Base-by-base conservation (phyloP, 2,888 invertebrate genomes). In the Habrosyne pyritoides region DNA sequence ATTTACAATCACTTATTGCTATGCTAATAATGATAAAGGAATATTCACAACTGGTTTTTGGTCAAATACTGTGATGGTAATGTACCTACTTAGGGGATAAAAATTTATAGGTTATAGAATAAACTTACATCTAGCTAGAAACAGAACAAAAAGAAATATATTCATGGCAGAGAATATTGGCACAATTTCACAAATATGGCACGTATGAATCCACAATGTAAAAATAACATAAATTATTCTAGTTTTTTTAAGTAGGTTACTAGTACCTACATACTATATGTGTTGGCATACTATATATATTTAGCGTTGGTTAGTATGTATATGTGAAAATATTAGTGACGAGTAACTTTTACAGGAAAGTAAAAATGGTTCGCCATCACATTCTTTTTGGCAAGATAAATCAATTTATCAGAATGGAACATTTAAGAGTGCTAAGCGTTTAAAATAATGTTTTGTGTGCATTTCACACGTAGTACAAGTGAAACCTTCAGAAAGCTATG, bases 41-140 rank as follows among this genome's bases (percentile, higher is more conserved):
- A 75, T 82, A 82, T 84, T 79, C 75, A 87, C 83, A 86, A 80
- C 77, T 77, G 71, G 72, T 28, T 79, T 68, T 85, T 88, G 84
- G 85, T 89, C 87, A 65, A 88, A 87, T 87, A 90, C 85, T 88
- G 87, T 60, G 68, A 73, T 73, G 83, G 82, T 67, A 75, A 81
- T 73, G 64, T 64, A 59, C 47, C 55, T 59, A 53, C 78, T 75
- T 77, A 68, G 77, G 77, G 71, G 76, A 61, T 56, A 57, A 60
- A 62, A 66, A 52, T 60, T n/a, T 33, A 33, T 33, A n/a, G 62
- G 48, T 54, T 49, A 55, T 60, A 63, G 63, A 63, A 59, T 64
- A 63, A 54, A 61, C 12, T 47, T 50, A 59, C 51, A 52, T 55
- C 30, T 55, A 53, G 50, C n/a, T n/a, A n/a, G n/a, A n/a, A n/a